Conservation (phyloP, 2,888 invertebrate genomes). For the Atethmia centrago region DNA sequence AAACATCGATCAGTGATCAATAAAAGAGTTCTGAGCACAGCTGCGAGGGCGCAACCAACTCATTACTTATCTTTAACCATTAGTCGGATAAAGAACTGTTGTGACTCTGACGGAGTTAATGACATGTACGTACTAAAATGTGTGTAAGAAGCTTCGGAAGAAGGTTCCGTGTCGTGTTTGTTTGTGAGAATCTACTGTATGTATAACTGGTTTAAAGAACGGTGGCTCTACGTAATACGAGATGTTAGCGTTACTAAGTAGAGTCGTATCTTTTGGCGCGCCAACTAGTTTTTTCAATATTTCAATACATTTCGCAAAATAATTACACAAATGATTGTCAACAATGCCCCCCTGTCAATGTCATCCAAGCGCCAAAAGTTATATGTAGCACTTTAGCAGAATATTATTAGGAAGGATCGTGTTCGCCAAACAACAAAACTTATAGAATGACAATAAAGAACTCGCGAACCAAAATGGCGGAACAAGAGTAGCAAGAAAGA, state of each 20-base stretch:
- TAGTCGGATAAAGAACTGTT: slow-evolving; percentile 81
- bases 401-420: background rate
- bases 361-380: background rate
- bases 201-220: slow-evolving; percentile 15
- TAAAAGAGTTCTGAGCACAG: slow-evolving; percentile 74
- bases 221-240: slow-evolving; percentile 9
- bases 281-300: background rate
- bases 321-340: background rate
- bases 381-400: background rate
- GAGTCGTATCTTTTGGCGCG: background rate
- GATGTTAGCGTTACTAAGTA: slow-evolving; percentile 1
- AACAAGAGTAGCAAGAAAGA: slow-evolving; percentile 9
- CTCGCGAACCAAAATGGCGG: background rate
- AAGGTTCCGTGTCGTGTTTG: slow-evolving; percentile 26
- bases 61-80: slow-evolving; percentile 85
- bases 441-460: background rate
- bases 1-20: slow-evolving; percentile 82
- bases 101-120: slow-evolving; percentile 73
- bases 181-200: slow-evolving; percentile 13
- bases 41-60: slow-evolving; percentile 75
- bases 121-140: slow-evolving; percentile 56
- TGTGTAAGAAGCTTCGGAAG: slow-evolving; percentile 25
- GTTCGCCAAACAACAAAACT: background rate
- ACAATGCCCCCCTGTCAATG: background rate
- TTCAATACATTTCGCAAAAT: no score